Evolutionary conservation across 1,140 invertebrate genomes (phyloP), one percentile per base, ranked within the genome.

Genomic region (Parapsyche elsis): DNA sequence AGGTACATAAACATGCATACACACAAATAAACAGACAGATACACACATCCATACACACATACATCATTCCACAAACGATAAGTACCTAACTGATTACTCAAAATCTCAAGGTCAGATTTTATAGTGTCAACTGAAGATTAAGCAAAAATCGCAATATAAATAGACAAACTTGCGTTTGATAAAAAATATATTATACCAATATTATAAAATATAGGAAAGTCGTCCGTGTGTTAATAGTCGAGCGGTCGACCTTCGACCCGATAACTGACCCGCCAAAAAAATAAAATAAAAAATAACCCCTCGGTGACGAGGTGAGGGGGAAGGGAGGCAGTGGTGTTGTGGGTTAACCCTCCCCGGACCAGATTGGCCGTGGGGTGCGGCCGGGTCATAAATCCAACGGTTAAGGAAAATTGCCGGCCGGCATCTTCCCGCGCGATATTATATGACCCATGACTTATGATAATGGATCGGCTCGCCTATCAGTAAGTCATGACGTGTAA

Each of bases 401-500:
- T 80, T 80, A 82, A 80, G 79, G 78, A 82, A 82, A 80, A 82
- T 82, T 82, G 81, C 76, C 76, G 67, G 75, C 30, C 79, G 76
- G 81, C 78, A 78, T 78, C 79, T 80, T 80, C 78, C 59, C 46
- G 45, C 57, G 67, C 38, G 73, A 82, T 82, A 82, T 82, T 82
- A 82, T 82, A 80, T 67, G 64, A 53, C 73, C 75, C 75, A 78
- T 75, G 76, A 70, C 71, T 71, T 81, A 83, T 83, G 81, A 83
- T 83, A 83, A 83, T 83, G 79, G 81, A 83, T 83, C 79, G 76
- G 71, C 79, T 76, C 76, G 71, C 79, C 81, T 78, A 83, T 83
- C 81, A 80, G 81, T 83, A 83, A 83, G 81, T 81, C 79, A 83
- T 83, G 79, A 80, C 81, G 76, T 79, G 81, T 76, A 80, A 83